Conservation (phyloP, 2,113 vertebrate species). For the Ailurus styani region DNA sequence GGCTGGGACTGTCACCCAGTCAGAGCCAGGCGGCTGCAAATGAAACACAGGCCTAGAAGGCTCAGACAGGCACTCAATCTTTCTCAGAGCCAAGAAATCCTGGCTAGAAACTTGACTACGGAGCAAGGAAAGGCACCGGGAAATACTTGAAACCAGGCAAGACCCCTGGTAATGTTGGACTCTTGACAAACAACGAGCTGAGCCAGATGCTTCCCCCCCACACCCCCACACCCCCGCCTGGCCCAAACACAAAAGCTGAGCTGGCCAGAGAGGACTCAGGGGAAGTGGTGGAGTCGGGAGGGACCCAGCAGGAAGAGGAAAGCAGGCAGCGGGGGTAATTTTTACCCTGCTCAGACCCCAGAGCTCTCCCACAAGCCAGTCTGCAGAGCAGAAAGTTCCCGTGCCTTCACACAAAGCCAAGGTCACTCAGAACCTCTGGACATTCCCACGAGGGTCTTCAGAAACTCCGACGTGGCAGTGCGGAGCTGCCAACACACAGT, state of each 20-base stretch:
- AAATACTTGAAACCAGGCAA: conserved; percentile 67
- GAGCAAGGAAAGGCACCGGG: conserved; percentile 57
- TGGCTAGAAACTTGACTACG: conserved; percentile 58
- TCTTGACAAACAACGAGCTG: conserved; percentile 32
- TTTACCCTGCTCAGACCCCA: conserved; percentile 23
- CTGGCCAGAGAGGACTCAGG: conserved; percentile 31
- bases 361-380: not conserved
- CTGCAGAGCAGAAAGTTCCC: not conserved
- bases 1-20: conserved; percentile 50
- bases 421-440: not conserved
- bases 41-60: conserved; percentile 63
- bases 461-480: not conserved
- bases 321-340: not conserved
- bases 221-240: not conserved
- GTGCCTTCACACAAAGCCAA: not conserved
- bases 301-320: not conserved
- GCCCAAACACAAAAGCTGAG: conserved; percentile 44
- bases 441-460: not conserved
- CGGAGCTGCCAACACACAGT: not conserved
- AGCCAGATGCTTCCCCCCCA: conserved; percentile 41
- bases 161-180: conserved; percentile 65
- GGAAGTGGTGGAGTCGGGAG: conserved; percentile 18
- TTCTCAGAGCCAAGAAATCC: conserved; percentile 69
- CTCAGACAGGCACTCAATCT: conserved; percentile 62
- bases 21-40: conserved; percentile 64